These are phyloP conservation scores for Thalpophila matura DNA, from an alignment of 2,888 invertebrate genomes.

Conservation along the genomic window DNA sequence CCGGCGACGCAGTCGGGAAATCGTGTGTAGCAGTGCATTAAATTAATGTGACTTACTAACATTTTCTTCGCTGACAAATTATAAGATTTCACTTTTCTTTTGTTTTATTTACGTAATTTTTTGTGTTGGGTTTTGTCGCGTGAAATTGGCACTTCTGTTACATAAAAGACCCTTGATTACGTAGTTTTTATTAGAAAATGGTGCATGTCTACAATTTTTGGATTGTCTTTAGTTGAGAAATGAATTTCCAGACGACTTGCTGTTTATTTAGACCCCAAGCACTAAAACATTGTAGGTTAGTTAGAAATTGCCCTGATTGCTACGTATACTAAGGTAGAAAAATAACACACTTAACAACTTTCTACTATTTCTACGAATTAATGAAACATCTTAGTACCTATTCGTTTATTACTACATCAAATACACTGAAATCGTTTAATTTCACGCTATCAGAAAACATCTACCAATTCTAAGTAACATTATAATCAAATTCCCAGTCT, in stretches of 20 bases:
- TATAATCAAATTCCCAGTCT: background rate
- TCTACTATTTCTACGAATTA: too few relatives aligned
- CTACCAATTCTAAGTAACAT: background rate
- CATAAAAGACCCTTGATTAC: background rate
- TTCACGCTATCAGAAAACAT: background rate
- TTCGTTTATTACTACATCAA: too few relatives aligned
- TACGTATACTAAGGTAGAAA: too few relatives aligned
- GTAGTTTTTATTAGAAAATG: background rate
- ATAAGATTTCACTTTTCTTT: constrained; percentile 67
- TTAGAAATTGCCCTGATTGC: too few relatives aligned
- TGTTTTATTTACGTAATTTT: constrained; percentile 45
- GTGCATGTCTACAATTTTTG: too few relatives aligned
- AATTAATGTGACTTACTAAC: constrained; percentile 70
- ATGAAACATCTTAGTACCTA: too few relatives aligned
- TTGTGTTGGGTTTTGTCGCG: constrained; percentile 20
- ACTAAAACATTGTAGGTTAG: too few relatives aligned
- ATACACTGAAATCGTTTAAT: background rate
- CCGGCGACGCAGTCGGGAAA: constrained; percentile 66
- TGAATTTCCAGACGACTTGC: too few relatives aligned
- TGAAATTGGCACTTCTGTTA: constrained; percentile 24
- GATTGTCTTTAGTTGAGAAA: too few relatives aligned
- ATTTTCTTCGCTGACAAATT: constrained; percentile 69
- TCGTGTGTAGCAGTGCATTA: constrained; percentile 78
- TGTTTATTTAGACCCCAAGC: too few relatives aligned
- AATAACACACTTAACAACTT: too few relatives aligned